phyloP scores from a whole-genome alignment of 2,113 vertebrate species.

The Callionymus lyra region DNA sequence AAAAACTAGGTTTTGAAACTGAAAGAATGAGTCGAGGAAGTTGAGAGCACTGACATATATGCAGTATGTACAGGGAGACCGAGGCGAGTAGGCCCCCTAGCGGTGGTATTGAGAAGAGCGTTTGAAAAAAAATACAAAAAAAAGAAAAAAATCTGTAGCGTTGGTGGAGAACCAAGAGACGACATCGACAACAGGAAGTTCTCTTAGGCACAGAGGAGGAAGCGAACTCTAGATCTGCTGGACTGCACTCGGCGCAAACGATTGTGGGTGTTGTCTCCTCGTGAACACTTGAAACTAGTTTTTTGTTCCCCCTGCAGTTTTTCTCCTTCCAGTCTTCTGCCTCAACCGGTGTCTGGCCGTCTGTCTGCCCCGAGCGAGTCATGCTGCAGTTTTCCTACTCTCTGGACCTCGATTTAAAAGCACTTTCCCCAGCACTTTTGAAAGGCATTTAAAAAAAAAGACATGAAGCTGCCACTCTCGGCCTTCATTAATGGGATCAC shows the following conservation, averaged over 20 bases:
- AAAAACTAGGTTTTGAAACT: slow-evolving; percentile 16
- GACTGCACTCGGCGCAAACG: slow-evolving; percentile 38
- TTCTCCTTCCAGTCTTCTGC: neutral
- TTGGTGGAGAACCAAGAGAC: slow-evolving; percentile 17
- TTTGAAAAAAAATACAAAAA: slow-evolving; percentile 20
- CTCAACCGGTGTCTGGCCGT: slow-evolving; percentile 13
- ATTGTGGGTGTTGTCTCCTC: slow-evolving; percentile 24
- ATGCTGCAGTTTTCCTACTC: slow-evolving; percentile 34
- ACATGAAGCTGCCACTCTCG: slow-evolving; percentile 31
- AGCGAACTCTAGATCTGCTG: slow-evolving; percentile 40
- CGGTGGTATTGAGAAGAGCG: neutral
- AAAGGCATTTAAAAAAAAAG: slow-evolving; percentile 47
- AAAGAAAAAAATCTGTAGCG: no score
- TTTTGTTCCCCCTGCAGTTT: neutral
- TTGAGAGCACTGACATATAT: slow-evolving; percentile 29
- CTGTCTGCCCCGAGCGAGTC: slow-evolving; percentile 15
- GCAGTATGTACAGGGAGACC: slow-evolving; percentile 45
- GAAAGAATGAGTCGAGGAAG: slow-evolving; percentile 12
- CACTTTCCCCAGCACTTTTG: slow-evolving; percentile 65
- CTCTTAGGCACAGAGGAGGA: slow-evolving; percentile 13
- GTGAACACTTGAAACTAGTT: slow-evolving; percentile 9
- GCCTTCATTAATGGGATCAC: slow-evolving; percentile 37
- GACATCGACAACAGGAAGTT: neutral
- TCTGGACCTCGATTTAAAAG: slow-evolving; percentile 54
- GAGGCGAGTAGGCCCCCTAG: no score